phyloP scores from a whole-genome alignment of 2,797 vertebrate genomes.

The Lepus townsendii region DNA sequence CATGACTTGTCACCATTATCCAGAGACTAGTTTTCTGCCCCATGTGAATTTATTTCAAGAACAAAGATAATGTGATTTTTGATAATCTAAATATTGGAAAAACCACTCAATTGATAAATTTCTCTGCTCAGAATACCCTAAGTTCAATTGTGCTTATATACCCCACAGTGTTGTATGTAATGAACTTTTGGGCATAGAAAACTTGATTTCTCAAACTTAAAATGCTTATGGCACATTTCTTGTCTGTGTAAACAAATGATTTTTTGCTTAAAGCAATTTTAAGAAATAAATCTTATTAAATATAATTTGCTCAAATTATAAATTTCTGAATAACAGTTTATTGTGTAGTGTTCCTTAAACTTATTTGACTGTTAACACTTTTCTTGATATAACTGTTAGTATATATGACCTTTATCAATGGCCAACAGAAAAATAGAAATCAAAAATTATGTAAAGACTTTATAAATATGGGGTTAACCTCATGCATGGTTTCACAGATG shows the following conservation, averaged over 20 bases:
- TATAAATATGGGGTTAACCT: neutral
- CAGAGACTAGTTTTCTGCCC: slow-evolving; percentile 4
- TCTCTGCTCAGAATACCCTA: neutral
- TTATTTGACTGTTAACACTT: neutral
- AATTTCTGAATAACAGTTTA: neutral
- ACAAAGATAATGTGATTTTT: neutral
- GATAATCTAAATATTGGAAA: slow-evolving; percentile 34
- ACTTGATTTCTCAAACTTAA: neutral
- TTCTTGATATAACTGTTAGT: neutral
- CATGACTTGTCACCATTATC: slow-evolving; percentile 32
- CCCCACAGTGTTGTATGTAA: neutral
- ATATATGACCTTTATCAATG: neutral
- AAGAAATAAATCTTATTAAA: neutral
- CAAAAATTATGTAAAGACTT: neutral
- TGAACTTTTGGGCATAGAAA: neutral
- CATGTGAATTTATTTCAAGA: neutral
- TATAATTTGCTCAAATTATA: neutral
- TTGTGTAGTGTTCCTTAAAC: neutral
- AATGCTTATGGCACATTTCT: neutral
- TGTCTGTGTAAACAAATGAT: neutral
- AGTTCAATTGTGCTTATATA: slow-evolving; percentile 8
- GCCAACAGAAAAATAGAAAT: neutral
- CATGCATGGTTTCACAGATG: neutral
- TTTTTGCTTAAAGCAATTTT: neutral
- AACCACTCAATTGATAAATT: neutral